Base-by-base conservation (phyloP, 2,888 invertebrate genomes). In the Chrysotoxum bicinctum region DNA sequence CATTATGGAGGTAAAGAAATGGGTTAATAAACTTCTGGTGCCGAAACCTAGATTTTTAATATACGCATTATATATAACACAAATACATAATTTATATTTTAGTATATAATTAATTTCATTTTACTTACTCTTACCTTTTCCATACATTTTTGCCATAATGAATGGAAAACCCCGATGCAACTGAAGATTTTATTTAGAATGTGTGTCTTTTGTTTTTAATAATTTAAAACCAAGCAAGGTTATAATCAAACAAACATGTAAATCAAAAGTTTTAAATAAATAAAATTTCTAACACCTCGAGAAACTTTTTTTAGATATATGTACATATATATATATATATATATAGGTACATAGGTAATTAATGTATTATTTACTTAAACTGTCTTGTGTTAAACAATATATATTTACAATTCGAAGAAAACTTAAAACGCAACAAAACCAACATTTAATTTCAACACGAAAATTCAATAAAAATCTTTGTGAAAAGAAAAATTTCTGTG, bases 71-170 rank as follows among this genome's bases (percentile, higher is more conserved):
- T 62, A 10, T 14, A 50, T 50, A n/a, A 8, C 12, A 50, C 21
- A 70, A 8, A 35, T 50, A 26, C 26, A 45, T n/a, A 77, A 40
- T 76, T 70, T 45, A 32, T 76, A 75, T 10, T 35, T 56, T 76
- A 79, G 70, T 40, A n/a, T n/a, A n/a, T n/a, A 60, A 76, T 52
- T 70, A 74, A 74, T 68, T 30, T 62, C 60, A 78, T 77, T 88
- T 88, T 92, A 92, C 92, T 92, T 92, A 92, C 92, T 91, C 92
- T 92, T 92, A 91, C 92, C 92, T 91, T 92, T 92, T 90, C 92
- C 92, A 91, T 92, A 92, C 91, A 92, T 91, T 91, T 92, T 92
- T 89, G 91, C 91, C 92, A 92, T 91, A 87, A 88, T 88, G 87
- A 87, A 87, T 88, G 87, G 86, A 86, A 82, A 86, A 86, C 77